Evolutionary conservation across 2,888 invertebrate genomes (phyloP), one percentile per base, ranked within the genome.

Genomic region (Galerucella calmariensis): DNA sequence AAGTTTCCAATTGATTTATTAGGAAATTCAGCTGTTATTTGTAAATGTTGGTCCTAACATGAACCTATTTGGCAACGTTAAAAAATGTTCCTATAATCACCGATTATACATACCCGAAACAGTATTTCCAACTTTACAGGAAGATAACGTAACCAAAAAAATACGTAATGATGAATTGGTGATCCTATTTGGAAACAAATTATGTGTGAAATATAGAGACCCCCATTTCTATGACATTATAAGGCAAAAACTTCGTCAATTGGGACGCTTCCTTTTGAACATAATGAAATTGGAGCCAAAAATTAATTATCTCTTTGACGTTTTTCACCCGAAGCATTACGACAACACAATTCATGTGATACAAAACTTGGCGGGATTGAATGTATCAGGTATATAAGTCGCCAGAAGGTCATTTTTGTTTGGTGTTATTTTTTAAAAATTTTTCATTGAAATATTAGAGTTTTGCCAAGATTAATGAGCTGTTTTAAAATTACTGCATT

Each of bases 91-190:
- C 27, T 2, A 27, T 27, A 27, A 27, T 27, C 27, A 27, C 27
- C 27, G 27, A 27, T 27, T n/a, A n/a, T n/a, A n/a, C n/a, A n/a
- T n/a, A n/a, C n/a, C n/a, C n/a, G n/a, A 66, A 66, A 66, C 20
- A 66, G 66, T 66, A 66, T 66, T 66, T 66, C 66, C 66, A 66
- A 66, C 66, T 66, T 46, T 66, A 66, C 66, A 66, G 46, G 66
- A 66, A 66, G 66, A 66, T 66, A 14, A 46, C 46, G 66, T 66
- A 35, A 66, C 66, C 46, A 66, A 66, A 66, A 16, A 48, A 66
- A 66, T 66, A 44, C 66, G 66, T 66, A 46, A 66, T 66, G 66
- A 66, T 41, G 48, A 66, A 66, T 66, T 66, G 46, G 48, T 66
- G 2, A 66, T 44, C 66, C 46, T 66, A 66, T 66, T 48, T 46